Base-by-base conservation (phyloP, 2,888 invertebrate species). In the Drosophila rellima region DNA sequence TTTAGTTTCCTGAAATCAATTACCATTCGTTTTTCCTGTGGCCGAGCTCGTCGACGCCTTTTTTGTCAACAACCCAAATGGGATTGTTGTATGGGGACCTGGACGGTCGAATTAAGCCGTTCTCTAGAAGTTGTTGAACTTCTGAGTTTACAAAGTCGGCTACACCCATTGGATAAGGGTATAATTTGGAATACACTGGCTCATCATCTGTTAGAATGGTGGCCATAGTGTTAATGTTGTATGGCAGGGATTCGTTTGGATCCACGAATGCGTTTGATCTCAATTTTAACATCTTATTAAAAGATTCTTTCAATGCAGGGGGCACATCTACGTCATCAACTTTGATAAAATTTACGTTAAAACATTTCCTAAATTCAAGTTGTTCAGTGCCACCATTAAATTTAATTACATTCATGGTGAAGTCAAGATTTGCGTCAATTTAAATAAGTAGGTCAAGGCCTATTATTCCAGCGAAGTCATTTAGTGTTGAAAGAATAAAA, bases 121-220 rank as follows among this genome's bases (percentile, higher is more conserved):
- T 39, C 2, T 26, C 17, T 4, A 60, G 40, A 42, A 54, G 48
- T 18, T 48, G 18, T 44, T 66, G 33, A 11, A 66, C 40, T 15
- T 54, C 48, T n/a, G 52, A 15, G 17, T 52, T 62, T 26, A 48
- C 52, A n/a, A 68, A 68, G 4, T 63, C 56, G 2, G 56, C 31
- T 17, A 47, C 56, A 7, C 62, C 51, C 47, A 52, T 57, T 15
- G 44, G 47, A 6, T 50, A 42, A 10, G 55, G 66, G 10, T 67
- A 67, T 10, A 51, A 20, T 35, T 50, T 67, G 0, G 33, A 67
- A 11, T 61, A 55, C 7, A 59, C 56, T 29, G 55, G 51, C 23
- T 62, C 59, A 7, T 45, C 44, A 10, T 56, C 40, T 1, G 56
- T 62, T 31, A 18, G 20, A 3, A 56, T 62, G 2, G 50, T 50